Percentiles rank a stretch among this genome's conserved stretches.
Conservation (phyloP, 2,113 vertebrate species). For the Nerophis lumbriciformis region DNA sequence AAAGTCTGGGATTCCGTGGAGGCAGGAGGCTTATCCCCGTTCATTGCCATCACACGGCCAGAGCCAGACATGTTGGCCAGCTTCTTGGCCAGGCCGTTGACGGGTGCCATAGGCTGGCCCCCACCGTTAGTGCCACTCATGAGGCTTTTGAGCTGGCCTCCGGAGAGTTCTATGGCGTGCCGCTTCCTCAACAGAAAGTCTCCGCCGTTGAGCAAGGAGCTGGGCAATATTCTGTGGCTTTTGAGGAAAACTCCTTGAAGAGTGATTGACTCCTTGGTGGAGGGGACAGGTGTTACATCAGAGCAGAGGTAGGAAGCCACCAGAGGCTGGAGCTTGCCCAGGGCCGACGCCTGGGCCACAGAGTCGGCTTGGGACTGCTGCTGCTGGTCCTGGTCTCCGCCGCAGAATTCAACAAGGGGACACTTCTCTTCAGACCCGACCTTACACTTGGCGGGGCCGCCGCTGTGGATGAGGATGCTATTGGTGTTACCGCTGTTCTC, state of each 20-base stretch:
- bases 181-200: constrained; percentile 84
- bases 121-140: constrained; percentile 80
- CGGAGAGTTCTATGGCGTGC: constrained; percentile 85
- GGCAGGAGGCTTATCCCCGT: constrained; percentile 75
- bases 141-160: constrained; percentile 86
- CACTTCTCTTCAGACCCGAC: constrained; percentile 76
- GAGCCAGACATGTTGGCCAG: constrained; percentile 77
- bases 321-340: constrained; percentile 90
- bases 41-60: constrained; percentile 78
- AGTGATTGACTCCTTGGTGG: constrained; percentile 89
- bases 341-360: constrained; percentile 51
- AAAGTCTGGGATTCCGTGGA: constrained; percentile 52
- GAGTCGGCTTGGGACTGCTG: constrained; percentile 56
- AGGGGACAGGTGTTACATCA: constrained; percentile 88
- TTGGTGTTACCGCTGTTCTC: constrained; percentile 94
- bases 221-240: constrained; percentile 84
- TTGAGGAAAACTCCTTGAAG: constrained; percentile 94
- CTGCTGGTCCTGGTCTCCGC: constrained; percentile 72
- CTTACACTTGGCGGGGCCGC: constrained; percentile 83
- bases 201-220: constrained; percentile 79
- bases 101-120: constrained; percentile 72
- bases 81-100: constrained; percentile 95
- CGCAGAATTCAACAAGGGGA: constrained; percentile 81
- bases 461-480: constrained; percentile 88
- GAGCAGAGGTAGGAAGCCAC: constrained; percentile 92